Conservation (phyloP, 2,888 invertebrate genomes). For the Blastobasis adustella region DNA sequence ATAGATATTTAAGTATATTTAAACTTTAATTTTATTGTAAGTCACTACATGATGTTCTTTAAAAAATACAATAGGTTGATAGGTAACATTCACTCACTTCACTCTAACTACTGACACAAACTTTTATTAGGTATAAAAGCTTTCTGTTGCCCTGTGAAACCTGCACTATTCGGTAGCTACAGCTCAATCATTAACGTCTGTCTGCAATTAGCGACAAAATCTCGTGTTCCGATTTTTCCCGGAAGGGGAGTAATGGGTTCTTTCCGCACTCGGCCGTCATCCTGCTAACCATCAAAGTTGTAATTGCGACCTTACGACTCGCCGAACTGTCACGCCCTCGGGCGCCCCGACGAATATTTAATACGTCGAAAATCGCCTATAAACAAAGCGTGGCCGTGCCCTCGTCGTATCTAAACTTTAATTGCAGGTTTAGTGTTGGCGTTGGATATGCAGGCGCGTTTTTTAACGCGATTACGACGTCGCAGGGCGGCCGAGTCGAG, state of each 20-base stretch:
- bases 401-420: constrained; percentile 36
- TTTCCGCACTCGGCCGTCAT: constrained; percentile 33
- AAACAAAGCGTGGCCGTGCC: constrained; percentile 49
- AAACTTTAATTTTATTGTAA: too few relatives aligned
- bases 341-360: constrained; percentile 53
- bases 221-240: constrained; percentile 38
- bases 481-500: constrained; percentile 43
- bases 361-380: constrained; percentile 51
- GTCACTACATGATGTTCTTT: too few relatives aligned
- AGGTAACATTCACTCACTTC: too few relatives aligned
- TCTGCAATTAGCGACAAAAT: constrained; percentile 48
- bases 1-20: too few relatives aligned
- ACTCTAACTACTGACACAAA: too few relatives aligned
- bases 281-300: constrained; percentile 41
- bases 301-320: constrained; percentile 62
- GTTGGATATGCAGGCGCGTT: constrained; percentile 67
- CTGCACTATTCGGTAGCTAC: not conserved
- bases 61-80: too few relatives aligned
- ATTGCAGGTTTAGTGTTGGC: constrained; percentile 68
- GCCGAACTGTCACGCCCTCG: constrained; percentile 51
- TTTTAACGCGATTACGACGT: constrained; percentile 71
- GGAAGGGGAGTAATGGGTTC: constrained; percentile 46
- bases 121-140: too few relatives aligned
- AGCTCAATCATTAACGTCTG: constrained; percentile 39
- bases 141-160: too few relatives aligned